Conservation (phyloP, 2,113 vertebrate genomes). For the Camarhynchus parvulus region DNA sequence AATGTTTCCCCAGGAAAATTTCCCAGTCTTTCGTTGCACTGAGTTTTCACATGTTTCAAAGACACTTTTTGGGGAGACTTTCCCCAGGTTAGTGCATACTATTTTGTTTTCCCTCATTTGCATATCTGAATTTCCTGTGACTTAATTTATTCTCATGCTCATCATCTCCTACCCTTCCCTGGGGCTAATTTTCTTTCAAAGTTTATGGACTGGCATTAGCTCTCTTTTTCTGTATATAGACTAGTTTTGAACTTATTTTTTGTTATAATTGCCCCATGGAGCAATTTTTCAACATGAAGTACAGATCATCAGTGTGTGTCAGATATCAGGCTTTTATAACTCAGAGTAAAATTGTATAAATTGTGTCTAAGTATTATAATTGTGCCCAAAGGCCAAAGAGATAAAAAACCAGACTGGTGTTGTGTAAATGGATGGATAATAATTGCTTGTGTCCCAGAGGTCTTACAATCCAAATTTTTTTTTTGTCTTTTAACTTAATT, state of each 20-base stretch:
- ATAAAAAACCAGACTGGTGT: background rate
- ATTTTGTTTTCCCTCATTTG: background rate
- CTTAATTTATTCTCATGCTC: background rate
- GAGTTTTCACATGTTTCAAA: background rate
- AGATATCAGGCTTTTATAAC: background rate
- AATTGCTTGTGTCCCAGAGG: background rate
- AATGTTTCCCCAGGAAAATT: background rate
- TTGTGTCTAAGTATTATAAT: background rate
- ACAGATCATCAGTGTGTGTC: background rate
- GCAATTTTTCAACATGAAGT: background rate
- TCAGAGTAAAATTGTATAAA: background rate
- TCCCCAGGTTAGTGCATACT: background rate
- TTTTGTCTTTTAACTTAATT: conserved; percentile 6
- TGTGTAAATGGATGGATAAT: conserved; percentile 23
- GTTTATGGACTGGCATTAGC: background rate
- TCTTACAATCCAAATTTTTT: background rate
- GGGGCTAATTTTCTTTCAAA: background rate
- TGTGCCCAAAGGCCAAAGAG: conserved; percentile 17
- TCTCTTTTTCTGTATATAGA: background rate
- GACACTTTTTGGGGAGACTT: background rate
- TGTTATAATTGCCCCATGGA: background rate
- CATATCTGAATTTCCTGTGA: background rate
- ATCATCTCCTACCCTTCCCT: background rate
- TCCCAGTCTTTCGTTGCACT: background rate
- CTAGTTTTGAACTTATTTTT: background rate